Evolutionary conservation across 2,797 vertebrate species (phyloP).

Genomic region (Poeciliopsis gracilis): DNA sequence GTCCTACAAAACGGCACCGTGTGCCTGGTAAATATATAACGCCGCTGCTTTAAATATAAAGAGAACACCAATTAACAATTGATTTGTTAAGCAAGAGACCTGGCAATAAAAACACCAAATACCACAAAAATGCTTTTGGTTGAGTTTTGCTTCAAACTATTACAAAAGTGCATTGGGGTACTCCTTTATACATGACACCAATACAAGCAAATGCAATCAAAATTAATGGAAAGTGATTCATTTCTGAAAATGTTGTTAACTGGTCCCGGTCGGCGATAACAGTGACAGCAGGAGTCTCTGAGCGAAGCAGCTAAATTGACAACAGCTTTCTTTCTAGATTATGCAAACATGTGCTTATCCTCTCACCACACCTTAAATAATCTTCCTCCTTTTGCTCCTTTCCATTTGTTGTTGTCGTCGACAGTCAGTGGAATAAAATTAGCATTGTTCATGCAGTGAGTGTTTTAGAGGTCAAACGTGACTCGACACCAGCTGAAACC

Average conservation of each 20-base stretch:
- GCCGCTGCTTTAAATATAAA: too few species aligned
- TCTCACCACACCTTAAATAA: background rate
- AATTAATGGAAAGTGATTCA: background rate
- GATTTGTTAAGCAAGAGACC: background rate
- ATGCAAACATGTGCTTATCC: constrained; percentile 12
- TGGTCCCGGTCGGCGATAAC: constrained; percentile 4
- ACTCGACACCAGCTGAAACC: constrained; percentile 15
- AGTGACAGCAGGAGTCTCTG: background rate
- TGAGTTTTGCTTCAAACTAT: background rate
- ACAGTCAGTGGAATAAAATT: constrained; percentile 10
- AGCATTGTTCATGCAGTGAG: background rate
- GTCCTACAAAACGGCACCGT: too few species aligned
- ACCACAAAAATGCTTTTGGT: background rate
- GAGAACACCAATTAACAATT: too few species aligned
- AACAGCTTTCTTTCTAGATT: background rate
- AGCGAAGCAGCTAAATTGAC: constrained; percentile 11
- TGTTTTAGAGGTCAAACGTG: constrained; percentile 2
- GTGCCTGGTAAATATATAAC: too few species aligned
- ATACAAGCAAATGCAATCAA: background rate
- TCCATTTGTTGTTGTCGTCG: background rate
- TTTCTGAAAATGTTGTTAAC: constrained; percentile 2
- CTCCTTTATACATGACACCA: background rate
- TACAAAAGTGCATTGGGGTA: background rate
- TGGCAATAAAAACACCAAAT: background rate
- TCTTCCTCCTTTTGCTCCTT: background rate